Evolutionary conservation across 1,140 invertebrate species (phyloP).

Genomic region (Platyura marginata): DNA sequence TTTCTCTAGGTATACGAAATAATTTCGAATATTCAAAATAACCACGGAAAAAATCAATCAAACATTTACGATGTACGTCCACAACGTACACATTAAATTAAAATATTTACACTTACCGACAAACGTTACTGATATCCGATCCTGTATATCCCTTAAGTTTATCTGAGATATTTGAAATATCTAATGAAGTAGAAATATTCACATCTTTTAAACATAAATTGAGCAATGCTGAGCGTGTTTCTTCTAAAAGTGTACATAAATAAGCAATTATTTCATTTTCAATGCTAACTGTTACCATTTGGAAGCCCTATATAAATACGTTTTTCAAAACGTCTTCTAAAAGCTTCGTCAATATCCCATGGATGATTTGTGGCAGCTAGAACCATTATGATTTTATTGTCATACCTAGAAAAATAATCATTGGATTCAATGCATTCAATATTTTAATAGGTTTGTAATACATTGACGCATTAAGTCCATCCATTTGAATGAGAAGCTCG

Average conservation of each 20-base stretch:
- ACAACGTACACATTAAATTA: constrained; percentile 16
- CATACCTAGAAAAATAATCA: too few relatives aligned
- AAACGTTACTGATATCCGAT: constrained; percentile 96
- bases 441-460: too few relatives aligned
- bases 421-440: too few relatives aligned
- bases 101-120: constrained; percentile 56
- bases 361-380: constrained; percentile 98
- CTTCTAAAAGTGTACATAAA: constrained; percentile 24
- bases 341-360: constrained; percentile 98
- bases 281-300: constrained; percentile 34
- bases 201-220: constrained; percentile 87
- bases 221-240: constrained; percentile 71
- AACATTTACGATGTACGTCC: not conserved
- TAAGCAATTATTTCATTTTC: not conserved
- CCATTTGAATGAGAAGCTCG: constrained; percentile 97
- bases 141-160: constrained; percentile 90
- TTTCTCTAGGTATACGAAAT: too few relatives aligned
- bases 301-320: constrained; percentile 97
- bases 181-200: constrained; percentile 56
- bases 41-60: too few relatives aligned
- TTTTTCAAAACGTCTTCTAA: constrained; percentile 90
- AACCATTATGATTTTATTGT: constrained; percentile 81
- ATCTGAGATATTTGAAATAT: constrained; percentile 59
- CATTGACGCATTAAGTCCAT: constrained; percentile 50
- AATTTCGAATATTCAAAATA: too few relatives aligned